Conservation (phyloP, 2,797 vertebrate species). For the Okamejei kenojei region DNA sequence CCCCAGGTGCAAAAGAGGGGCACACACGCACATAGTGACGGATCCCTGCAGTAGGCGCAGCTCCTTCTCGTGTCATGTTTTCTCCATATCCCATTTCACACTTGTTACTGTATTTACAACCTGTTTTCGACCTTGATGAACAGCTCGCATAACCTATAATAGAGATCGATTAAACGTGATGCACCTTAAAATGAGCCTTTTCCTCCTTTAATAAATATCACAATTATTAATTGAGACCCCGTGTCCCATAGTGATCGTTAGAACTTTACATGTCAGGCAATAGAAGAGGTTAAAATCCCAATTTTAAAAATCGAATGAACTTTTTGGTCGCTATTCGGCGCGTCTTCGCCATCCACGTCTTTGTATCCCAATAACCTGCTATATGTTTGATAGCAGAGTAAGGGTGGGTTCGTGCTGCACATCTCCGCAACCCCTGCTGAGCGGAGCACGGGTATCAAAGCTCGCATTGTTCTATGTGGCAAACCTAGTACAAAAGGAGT, state of each 20-base stretch:
- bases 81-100: background rate
- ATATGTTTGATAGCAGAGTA: background rate
- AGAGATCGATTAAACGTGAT: background rate
- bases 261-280: background rate
- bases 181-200: background rate
- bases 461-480: constrained; percentile 52
- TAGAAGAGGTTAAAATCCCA: background rate
- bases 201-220: background rate
- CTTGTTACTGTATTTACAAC: background rate
- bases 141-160: constrained; percentile 15
- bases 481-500: constrained; percentile 43
- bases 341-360: background rate
- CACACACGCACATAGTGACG: too few species aligned
- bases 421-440: constrained; percentile 49
- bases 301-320: background rate
- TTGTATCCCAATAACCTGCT: background rate
- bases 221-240: background rate
- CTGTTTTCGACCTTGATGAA: background rate
- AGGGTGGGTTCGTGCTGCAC: constrained; percentile 50
- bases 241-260: background rate
- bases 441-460: constrained; percentile 56
- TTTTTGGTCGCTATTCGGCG: background rate
- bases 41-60: background rate
- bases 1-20: background rate
- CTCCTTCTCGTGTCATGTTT: background rate